Base-by-base conservation (phyloP, 1,140 invertebrate species). In the Plectus sambesii region DNA sequence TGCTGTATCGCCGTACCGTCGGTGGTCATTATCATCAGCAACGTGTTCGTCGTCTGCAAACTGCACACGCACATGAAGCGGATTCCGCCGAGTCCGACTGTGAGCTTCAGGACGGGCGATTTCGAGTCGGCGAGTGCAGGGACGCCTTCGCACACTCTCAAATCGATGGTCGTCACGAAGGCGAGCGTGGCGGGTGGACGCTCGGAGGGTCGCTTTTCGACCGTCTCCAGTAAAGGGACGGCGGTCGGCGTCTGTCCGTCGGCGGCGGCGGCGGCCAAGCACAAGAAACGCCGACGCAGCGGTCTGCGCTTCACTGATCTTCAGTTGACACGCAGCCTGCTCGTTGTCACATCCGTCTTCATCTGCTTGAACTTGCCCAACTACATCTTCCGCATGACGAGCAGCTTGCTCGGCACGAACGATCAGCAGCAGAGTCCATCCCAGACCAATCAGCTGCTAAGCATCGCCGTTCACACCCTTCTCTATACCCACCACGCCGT, bases 311-410 rank as follows among this genome's bases (percentile, higher is more conserved):
- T 58, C 17, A 56, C 55, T 8, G 64, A 67, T 51, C 39, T 67
- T 26, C 64, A 63, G n/a, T 37, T 67, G 33, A 67, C 60, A 38
- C 43, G 66, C 35, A 59, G 60, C 12, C 49, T 67, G 4, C 43
- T 67, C 2, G 66, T 67, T 49, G 66, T 67, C 9, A 67, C 64
- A 3, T n/a, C n/a, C n/a, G n/a, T n/a, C n/a, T n/a, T n/a, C n/a
- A n/a, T n/a, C n/a, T n/a, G n/a, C n/a, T 50, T 67, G 0, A 69
- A 66, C 45, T 54, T 67, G 9, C 64, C 64, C 1, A 66, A 61
- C 40, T 67, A 67, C 40, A 51, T 33, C 15, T 61, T 69, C 44
- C 63, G 64, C 15, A 41, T 69, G 1, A 39, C 56, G 26, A 48
- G 64, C 25, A 51, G 41, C 1, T 37, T 57, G 6, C 59, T 67